These are phyloP conservation scores for Tachina grossa DNA, from an alignment of 2,888 invertebrate genomes.

Conservation along the genomic window DNA sequence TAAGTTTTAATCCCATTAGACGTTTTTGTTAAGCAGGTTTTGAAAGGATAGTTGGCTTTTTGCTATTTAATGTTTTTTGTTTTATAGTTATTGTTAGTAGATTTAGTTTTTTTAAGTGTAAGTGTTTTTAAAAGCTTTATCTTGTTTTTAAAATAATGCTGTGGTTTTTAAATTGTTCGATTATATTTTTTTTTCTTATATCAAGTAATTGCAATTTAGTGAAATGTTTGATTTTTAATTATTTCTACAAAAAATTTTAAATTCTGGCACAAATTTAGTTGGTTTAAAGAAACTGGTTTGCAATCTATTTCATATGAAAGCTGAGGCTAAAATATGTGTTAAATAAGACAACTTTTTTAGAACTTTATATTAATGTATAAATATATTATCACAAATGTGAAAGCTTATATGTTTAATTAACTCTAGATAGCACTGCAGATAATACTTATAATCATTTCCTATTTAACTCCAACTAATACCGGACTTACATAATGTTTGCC, in stretches of 20 bases:
- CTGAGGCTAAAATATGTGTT: not conserved
- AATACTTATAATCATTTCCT: too few species aligned
- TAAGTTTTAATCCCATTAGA: not conserved
- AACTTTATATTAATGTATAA: not conserved
- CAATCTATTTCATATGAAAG: not conserved
- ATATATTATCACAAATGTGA: too few species aligned
- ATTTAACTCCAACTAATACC: too few species aligned
- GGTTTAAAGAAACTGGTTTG: slow-evolving; percentile 5
- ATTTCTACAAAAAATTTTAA: not conserved
- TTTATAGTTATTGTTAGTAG: not conserved
- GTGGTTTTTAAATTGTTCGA: not conserved
- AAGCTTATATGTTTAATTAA: too few species aligned
- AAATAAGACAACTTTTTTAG: not conserved
- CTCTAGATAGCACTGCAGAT: too few species aligned
- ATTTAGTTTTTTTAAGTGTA: not conserved
- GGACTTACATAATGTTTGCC: too few species aligned
- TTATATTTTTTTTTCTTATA: not conserved
- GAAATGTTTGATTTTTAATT: not conserved
- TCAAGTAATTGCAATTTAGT: not conserved
- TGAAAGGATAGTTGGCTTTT: slow-evolving; percentile 26
- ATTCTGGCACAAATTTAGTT: not conserved
- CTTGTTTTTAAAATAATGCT: slow-evolving; percentile 17
- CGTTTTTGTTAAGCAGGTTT: not conserved
- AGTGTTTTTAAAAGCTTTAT: slow-evolving; percentile 43
- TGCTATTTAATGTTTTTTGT: not conserved